Percentiles rank a stretch among this genome's conserved stretches.
phyloP scores from a whole-genome alignment of 1,140 invertebrate species.

The Drosophila mojavensis region DNA sequence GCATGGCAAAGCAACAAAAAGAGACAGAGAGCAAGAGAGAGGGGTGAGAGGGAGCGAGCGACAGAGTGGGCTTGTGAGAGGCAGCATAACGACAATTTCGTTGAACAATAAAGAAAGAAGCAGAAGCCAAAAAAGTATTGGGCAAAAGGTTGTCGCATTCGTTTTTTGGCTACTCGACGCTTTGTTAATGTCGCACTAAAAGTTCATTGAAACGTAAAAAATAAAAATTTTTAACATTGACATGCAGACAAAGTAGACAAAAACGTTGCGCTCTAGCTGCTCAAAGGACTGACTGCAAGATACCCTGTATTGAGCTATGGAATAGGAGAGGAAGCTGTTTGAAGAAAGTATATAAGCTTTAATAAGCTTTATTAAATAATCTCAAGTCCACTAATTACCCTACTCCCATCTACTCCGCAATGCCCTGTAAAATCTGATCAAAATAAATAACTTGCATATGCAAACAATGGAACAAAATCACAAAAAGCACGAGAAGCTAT shows the following conservation, averaged over 20 bases:
- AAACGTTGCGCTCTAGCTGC: background rate
- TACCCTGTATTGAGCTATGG: background rate
- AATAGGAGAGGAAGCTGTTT: background rate
- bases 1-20: slow-evolving; percentile 1
- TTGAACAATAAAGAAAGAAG: background rate
- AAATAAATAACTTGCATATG: background rate
- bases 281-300: background rate
- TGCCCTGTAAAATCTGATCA: background rate
- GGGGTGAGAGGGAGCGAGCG: too few species aligned
- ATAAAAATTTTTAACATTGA: slow-evolving; percentile 54
- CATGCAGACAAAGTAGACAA: slow-evolving; percentile 29
- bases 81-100: slow-evolving; percentile 30
- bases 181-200: slow-evolving; percentile 63
- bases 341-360: too few species aligned
- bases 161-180: slow-evolving; percentile 27
- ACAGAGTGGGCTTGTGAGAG: background rate
- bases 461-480: slow-evolving; percentile 15
- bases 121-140: background rate
- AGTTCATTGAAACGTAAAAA: slow-evolving; percentile 63
- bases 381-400: too few species aligned
- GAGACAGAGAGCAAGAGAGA: background rate
- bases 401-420: background rate
- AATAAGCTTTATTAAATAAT: too few species aligned
- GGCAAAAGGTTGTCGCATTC: slow-evolving; percentile 19
- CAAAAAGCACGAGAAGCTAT: background rate